A percentile compares a stretch with the other conserved stretches of the same genome.
These are phyloP conservation scores for Aurelia aurita DNA, from an alignment of 30 jellyfish, hydroid and myxozoan genomes.

Conservation along the genomic window DNA sequence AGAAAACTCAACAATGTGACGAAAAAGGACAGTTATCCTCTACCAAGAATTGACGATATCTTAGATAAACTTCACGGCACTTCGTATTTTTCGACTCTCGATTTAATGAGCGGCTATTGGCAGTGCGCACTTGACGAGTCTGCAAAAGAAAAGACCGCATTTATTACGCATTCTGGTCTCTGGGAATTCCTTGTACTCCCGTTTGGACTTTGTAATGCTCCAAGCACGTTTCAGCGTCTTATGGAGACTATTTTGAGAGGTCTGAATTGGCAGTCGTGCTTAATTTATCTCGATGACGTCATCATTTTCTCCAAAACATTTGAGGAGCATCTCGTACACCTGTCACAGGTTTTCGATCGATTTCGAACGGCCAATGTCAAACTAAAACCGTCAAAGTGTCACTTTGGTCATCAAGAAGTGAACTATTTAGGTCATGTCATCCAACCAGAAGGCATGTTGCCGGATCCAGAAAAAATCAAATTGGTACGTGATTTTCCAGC, in stretches of 20 bases:
- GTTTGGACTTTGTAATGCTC: too few relatives aligned
- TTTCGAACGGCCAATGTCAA: neutral
- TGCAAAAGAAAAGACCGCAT: neutral
- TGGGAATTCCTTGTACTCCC: too few relatives aligned
- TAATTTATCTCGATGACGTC: too few relatives aligned
- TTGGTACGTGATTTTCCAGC: neutral
- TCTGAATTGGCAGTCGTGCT: too few relatives aligned
- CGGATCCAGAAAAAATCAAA: neutral
- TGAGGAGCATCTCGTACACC: too few relatives aligned
- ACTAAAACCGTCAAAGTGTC: neutral
- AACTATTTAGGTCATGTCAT: neutral
- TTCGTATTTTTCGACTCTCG: conserved; percentile 27
- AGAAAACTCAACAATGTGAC: conserved; percentile 42
- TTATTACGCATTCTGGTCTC: too few relatives aligned
- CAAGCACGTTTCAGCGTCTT: too few relatives aligned
- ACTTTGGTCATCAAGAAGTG: neutral
- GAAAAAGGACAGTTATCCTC: conserved; percentile 37
- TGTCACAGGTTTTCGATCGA: neutral
- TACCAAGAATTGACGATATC: conserved; percentile 19
- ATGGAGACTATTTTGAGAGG: too few relatives aligned
- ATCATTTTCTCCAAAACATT: too few relatives aligned
- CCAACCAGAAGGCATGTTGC: neutral
- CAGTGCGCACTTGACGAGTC: conserved; percentile 7
- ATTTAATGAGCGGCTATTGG: conserved; percentile 41
- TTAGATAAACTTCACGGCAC: conserved; percentile 16